Evolutionary conservation across 2,113 vertebrate species (phyloP).

Genomic region (Hyperoodon ampullatus): DNA sequence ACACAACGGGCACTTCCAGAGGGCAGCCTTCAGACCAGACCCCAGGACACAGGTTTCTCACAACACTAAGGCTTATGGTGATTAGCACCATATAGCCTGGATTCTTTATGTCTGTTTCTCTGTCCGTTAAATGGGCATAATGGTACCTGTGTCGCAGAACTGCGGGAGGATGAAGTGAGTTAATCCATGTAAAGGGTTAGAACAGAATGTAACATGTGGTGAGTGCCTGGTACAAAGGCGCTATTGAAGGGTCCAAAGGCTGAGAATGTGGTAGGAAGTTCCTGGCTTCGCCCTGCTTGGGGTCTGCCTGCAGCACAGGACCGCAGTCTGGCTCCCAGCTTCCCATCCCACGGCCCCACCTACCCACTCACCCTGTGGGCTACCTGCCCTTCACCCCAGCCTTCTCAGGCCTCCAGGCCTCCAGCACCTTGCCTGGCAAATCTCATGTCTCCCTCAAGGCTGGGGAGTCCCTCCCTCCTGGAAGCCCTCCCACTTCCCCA

Average conservation of each 20-base stretch:
- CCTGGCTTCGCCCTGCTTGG: not conserved
- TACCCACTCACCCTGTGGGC: accelerated
- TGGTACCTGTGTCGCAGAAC: not conserved
- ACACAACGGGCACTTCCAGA: not conserved
- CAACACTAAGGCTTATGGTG: not conserved
- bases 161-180: not conserved
- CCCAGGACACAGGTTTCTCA: not conserved
- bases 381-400: not conserved
- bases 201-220: not conserved
- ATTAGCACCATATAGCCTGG: not conserved
- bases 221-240: not conserved
- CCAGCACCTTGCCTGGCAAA: not conserved
- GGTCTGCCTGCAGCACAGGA: not conserved
- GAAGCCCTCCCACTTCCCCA: not conserved
- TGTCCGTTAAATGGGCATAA: not conserved
- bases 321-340: not conserved
- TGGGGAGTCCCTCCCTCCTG: not conserved
- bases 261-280: not conserved
- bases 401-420: not conserved
- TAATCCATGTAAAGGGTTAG: not conserved
- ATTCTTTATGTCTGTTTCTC: not conserved
- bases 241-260: not conserved
- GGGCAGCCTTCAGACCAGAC: not conserved
- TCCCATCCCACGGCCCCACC: not conserved
- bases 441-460: not conserved